phyloP scores from a whole-genome alignment of 2,888 invertebrate genomes.

The Hirtodrosophila histrioides region DNA sequence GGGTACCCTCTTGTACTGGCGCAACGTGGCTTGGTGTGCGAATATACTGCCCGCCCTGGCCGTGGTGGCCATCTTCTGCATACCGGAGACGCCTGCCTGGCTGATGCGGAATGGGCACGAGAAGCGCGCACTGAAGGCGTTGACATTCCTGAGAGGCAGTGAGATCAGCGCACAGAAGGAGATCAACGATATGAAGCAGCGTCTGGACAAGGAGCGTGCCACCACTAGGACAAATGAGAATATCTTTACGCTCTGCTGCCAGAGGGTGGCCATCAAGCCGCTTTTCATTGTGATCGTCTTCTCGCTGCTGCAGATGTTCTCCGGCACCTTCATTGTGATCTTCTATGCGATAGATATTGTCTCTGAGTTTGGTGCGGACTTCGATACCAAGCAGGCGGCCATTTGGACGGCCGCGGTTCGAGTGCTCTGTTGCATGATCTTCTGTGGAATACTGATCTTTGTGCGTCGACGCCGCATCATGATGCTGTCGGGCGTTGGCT shows the following conservation, averaged over 20 bases:
- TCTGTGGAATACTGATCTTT: slow-evolving; percentile 88
- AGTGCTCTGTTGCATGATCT: slow-evolving; percentile 87
- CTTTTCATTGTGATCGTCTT: slow-evolving; percentile 90
- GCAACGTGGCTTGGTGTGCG: slow-evolving; percentile 88
- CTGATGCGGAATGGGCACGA: slow-evolving; percentile 87
- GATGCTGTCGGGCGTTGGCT: slow-evolving; percentile 88
- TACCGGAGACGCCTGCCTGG: slow-evolving; percentile 92
- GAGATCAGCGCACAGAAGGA: slow-evolving; percentile 86
- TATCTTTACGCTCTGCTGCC: slow-evolving; percentile 86
- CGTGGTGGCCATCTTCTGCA: slow-evolving; percentile 86
- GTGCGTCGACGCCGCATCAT: slow-evolving; percentile 88
- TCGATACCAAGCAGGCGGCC: slow-evolving; percentile 86
- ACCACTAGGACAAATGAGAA: slow-evolving; percentile 82
- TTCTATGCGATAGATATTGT: slow-evolving; percentile 92
- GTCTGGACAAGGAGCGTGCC: slow-evolving; percentile 86
- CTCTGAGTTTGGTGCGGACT: slow-evolving; percentile 85
- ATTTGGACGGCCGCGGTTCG: slow-evolving; percentile 89
- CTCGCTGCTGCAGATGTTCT: slow-evolving; percentile 89
- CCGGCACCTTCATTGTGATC: slow-evolving; percentile 91
- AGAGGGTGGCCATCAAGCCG: slow-evolving; percentile 89
- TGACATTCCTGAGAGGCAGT: slow-evolving; percentile 87
- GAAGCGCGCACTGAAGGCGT: slow-evolving; percentile 86
- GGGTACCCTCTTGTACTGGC: slow-evolving; percentile 89
- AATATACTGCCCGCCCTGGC: slow-evolving; percentile 87
- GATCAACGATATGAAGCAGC: slow-evolving; percentile 87